Conservation (phyloP, 2,113 vertebrate genomes). For the Conger conger region DNA sequence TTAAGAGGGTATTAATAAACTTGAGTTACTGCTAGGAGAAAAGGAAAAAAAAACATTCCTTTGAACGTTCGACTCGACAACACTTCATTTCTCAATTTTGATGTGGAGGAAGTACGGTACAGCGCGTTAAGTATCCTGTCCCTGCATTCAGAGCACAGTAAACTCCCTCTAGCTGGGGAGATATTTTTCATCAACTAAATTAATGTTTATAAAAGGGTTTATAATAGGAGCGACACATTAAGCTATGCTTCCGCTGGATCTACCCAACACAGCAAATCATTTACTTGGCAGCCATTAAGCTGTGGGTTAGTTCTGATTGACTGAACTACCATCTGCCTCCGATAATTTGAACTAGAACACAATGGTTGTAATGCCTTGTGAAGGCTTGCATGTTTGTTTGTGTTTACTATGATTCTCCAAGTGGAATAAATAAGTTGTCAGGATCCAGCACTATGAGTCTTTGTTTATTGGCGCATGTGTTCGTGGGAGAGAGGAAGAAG, state of each 20-base stretch:
- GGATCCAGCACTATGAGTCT: neutral
- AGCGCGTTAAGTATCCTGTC: neutral
- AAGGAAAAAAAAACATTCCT: neutral
- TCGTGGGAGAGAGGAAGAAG: neutral
- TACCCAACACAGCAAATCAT: no score
- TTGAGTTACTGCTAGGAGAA: neutral
- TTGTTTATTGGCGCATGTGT: neutral
- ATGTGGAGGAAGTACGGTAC: neutral
- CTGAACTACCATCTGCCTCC: neutral
- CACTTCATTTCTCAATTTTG: neutral
- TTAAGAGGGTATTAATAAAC: neutral
- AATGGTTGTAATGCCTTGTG: neutral
- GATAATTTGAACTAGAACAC: neutral
- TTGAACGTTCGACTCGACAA: neutral
- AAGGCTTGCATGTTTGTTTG: neutral
- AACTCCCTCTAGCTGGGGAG: neutral
- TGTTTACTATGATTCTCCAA: neutral
- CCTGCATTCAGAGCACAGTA: neutral
- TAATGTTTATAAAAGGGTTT: neutral
- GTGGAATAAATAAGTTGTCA: neutral
- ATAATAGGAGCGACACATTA: neutral
- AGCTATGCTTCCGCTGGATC: no score
- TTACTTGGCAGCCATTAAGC: neutral
- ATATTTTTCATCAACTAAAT: neutral
- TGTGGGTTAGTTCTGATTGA: constrained; percentile 3